Conservation (phyloP, 2,888 invertebrate genomes). For the Leptinotarsa peninsularis region DNA sequence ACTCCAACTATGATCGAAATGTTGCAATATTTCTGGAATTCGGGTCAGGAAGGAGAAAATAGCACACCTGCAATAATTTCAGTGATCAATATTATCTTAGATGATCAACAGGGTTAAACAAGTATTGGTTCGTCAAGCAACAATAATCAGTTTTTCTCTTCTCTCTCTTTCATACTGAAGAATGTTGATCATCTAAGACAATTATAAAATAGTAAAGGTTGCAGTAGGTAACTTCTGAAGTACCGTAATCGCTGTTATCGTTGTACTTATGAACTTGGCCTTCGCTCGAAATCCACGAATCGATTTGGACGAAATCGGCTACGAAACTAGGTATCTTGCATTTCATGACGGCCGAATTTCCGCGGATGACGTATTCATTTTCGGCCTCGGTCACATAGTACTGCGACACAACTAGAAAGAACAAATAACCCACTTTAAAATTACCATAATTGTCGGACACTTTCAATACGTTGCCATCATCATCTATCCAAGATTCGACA, state of each 20-base stretch:
- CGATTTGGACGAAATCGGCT: slow-evolving; percentile 89
- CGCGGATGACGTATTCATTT: slow-evolving; percentile 93
- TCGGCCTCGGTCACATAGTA: slow-evolving; percentile 91
- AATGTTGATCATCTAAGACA: not conserved
- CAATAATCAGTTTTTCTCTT: not conserved
- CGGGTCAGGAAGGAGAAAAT: not conserved
- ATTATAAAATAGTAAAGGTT: not conserved
- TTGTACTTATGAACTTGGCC: slow-evolving; percentile 74
- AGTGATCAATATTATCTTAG: too few relatives aligned
- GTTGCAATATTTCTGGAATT: too few relatives aligned
- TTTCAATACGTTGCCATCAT: slow-evolving; percentile 70
- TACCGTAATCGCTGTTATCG: slow-evolving; percentile 67
- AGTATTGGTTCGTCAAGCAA: not conserved
- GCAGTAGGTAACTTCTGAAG: slow-evolving; percentile 3
- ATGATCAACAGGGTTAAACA: too few relatives aligned
- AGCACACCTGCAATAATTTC: too few relatives aligned
- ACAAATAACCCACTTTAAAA: slow-evolving; percentile 29
- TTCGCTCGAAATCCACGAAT: slow-evolving; percentile 85
- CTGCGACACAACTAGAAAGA: slow-evolving; percentile 84
- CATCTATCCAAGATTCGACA: slow-evolving; percentile 79
- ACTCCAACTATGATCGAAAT: too few relatives aligned
- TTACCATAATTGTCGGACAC: slow-evolving; percentile 70
- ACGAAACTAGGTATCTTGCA: slow-evolving; percentile 96
- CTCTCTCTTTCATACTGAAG: not conserved
- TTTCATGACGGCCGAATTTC: slow-evolving; percentile 91